Percentiles rank a stretch among this genome's conserved stretches.
phyloP scores from a whole-genome alignment of 2,888 invertebrate species.

The Trissoscelio sp. region DNA sequence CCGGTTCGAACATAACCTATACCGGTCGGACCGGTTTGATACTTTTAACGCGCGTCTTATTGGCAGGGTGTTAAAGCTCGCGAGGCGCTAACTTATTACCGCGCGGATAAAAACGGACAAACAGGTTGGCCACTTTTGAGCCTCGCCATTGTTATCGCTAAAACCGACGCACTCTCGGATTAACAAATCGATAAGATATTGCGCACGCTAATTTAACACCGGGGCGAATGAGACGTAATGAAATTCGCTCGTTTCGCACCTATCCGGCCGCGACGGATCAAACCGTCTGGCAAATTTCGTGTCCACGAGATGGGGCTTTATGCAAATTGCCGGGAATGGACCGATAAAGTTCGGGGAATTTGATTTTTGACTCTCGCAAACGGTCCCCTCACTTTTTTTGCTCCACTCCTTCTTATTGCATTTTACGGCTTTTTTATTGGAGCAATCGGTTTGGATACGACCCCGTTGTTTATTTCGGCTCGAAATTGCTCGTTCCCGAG shows the following conservation, averaged over 20 bases:
- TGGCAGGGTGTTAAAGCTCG: conserved; percentile 55
- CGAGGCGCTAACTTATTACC: conserved; percentile 65
- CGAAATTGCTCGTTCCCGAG: conserved; percentile 37
- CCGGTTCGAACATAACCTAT: conserved; percentile 55
- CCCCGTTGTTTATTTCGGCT: conserved; percentile 51
- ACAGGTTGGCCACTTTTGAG: conserved; percentile 46
- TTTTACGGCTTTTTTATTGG: conserved; percentile 57
- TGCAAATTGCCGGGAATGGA: conserved; percentile 38
- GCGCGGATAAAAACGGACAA: conserved; percentile 34
- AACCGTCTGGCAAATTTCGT: conserved; percentile 25
- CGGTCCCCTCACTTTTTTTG: conserved; percentile 6
- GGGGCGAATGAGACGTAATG: conserved; percentile 40
- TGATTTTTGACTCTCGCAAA: conserved; percentile 40
- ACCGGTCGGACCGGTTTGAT: conserved; percentile 64
- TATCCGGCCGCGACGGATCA: conserved; percentile 23
- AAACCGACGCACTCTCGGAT: conserved; percentile 58
- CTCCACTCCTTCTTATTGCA: conserved; percentile 12
- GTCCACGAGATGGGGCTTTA: conserved; percentile 26
- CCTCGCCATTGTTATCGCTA: conserved; percentile 62
- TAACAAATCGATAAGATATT: conserved; percentile 62
- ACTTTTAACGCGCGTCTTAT: conserved; percentile 61
- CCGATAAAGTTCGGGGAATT: conserved; percentile 50
- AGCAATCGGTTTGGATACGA: conserved; percentile 43
- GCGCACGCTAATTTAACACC: conserved; percentile 37
- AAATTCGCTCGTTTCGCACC: conserved; percentile 46